These are phyloP conservation scores for Parauchenoglanis ngamensis DNA, from an alignment of 2,797 vertebrate species.

Conservation along the genomic window DNA sequence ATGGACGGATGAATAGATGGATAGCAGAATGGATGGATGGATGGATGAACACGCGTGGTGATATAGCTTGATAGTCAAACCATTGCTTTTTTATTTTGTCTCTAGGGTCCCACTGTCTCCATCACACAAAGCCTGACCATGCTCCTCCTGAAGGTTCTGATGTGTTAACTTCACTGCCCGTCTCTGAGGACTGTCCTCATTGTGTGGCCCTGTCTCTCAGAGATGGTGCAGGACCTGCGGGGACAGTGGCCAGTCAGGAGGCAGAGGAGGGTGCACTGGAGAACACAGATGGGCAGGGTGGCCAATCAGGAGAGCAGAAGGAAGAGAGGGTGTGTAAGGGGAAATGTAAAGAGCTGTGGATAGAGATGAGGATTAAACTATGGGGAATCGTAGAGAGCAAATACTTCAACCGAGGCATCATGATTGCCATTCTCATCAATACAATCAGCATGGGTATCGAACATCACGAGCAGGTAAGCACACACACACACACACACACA, in stretches of 20 bases:
- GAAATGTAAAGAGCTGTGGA: conserved; percentile 69
- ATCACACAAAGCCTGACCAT: conserved; percentile 74
- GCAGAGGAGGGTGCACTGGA: conserved; percentile 61
- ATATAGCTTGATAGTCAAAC: background rate
- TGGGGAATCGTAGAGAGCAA: conserved; percentile 95
- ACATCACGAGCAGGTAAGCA: conserved; percentile 90
- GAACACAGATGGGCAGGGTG: conserved; percentile 59
- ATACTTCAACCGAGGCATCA: conserved; percentile 96
- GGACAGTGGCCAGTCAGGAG: conserved; percentile 54
- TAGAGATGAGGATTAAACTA: conserved; percentile 74
- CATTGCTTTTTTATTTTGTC: background rate
- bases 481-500: conserved; percentile 24
- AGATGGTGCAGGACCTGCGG: conserved; percentile 54
- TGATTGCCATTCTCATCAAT: conserved; percentile 96
- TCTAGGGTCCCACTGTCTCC: conserved; percentile 75
- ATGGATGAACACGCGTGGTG: background rate
- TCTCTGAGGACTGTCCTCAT: conserved; percentile 75
- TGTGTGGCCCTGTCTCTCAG: conserved; percentile 67
- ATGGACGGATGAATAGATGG: background rate
- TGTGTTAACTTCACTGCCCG: conserved; percentile 71
- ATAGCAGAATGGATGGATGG: background rate
- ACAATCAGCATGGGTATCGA: conserved; percentile 98
- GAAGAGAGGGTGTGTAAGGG: conserved; percentile 53
- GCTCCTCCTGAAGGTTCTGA: conserved; percentile 70
- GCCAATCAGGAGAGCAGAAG: conserved; percentile 39